Evolutionary conservation across 2,113 vertebrate genomes (phyloP), one percentile per base, ranked within the genome.

Genomic region (Tapirus terrestris): DNA sequence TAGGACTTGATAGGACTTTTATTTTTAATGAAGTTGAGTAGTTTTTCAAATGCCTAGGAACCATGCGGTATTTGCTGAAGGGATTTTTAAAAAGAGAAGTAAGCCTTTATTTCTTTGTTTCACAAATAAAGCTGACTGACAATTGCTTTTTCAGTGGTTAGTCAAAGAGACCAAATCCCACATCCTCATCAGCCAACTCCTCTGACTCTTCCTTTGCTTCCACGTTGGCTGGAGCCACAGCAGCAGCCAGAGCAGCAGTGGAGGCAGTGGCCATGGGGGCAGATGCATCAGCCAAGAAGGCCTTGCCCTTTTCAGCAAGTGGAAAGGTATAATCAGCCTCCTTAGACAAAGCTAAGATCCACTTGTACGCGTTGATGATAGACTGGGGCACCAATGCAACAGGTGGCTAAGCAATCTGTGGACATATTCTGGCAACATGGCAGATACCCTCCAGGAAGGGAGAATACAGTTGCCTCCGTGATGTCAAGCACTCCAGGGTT

Each of bases 21-120:
- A 60, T 68, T 31, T 72, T 85, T 27, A 70, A 51, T 70, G 43
- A 51, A 83, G 45, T 1, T 91, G 36, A 80, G 29, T 36, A n/a
- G 14, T 73, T 84, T 76, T 36, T 31, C 70, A 70, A 72, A 95
- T 82, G n/a, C 29, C 48, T 25, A 8, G 58, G 11, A 89, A n/a
- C 27, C 20, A 36, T 39, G 39, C 39, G 39, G 39, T 39, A 39
- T 39, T 39, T 39, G 39, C 39, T 39, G 39, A 39, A 39, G 39
- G 39, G 48, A 33, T 58, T 72, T 75, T 86, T 83, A 83, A 8
- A 21, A 63, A 31, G 48, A 61, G 58, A 56, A 75, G 27, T 33
- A 23, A 92, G 31, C 3, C 14, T 73, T 87, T 92, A 65, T 72
- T 72, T 89, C 61, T 20, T 77, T 84, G 31, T 72, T 91, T 77